Conservation (phyloP, 2,797 vertebrate species). For the Scleropages formosus region DNA sequence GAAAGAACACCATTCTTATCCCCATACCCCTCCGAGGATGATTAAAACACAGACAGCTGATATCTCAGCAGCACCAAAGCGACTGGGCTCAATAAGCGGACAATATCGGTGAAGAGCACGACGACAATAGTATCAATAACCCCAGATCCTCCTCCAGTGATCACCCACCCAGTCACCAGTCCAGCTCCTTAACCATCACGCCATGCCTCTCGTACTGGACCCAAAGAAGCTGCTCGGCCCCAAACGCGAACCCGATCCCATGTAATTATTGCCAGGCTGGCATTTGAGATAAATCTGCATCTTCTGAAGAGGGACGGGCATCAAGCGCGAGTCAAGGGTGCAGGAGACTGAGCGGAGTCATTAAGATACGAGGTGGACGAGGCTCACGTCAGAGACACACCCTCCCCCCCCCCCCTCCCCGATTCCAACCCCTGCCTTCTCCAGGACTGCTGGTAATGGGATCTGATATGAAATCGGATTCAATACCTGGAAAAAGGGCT, state of each 20-base stretch:
- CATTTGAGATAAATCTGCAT: constrained; percentile 46
- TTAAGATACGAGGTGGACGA: constrained; percentile 33
- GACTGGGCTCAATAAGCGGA: too few relatives aligned
- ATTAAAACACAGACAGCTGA: too few relatives aligned
- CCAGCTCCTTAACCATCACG: constrained; percentile 37
- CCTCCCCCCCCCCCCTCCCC: background rate
- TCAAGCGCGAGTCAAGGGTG: constrained; percentile 47
- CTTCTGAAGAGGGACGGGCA: constrained; percentile 38
- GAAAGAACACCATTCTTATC: too few relatives aligned
- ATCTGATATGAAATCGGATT: constrained; percentile 45
- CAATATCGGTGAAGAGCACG: too few relatives aligned
- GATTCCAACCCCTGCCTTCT: constrained; percentile 24
- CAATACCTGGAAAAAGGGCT: constrained; percentile 39
- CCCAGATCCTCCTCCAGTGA: background rate
- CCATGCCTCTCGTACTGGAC: too few relatives aligned
- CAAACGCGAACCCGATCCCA: constrained; percentile 40
- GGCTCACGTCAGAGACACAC: constrained; percentile 28
- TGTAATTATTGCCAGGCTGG: constrained; percentile 58
- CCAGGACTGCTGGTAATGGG: constrained; percentile 42
- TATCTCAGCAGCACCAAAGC: too few relatives aligned
- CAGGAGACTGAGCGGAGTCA: constrained; percentile 34
- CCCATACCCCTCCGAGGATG: too few relatives aligned
- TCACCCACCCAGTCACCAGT: background rate
- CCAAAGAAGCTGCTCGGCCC: background rate
- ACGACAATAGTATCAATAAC: constrained; percentile 7